Percentiles rank a stretch among this genome's conserved stretches.
Evolutionary conservation across 2,797 vertebrate genomes (phyloP).

Genomic region (Arctocebus calabarensis): DNA sequence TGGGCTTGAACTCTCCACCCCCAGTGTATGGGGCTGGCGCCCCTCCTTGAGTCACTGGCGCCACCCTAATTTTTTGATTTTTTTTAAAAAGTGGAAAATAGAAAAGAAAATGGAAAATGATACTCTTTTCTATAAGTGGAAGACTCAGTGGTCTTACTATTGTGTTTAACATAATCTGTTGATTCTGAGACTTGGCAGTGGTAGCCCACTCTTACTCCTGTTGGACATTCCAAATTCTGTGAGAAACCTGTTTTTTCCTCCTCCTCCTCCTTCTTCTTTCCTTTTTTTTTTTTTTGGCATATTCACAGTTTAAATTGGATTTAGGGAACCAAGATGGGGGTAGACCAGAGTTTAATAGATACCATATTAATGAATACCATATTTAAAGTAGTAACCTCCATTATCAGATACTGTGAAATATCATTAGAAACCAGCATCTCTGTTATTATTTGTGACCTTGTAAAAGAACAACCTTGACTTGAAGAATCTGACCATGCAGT

Average conservation of each 20-base stretch:
- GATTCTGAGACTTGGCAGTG: constrained; percentile 11
- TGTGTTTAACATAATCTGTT: constrained; percentile 29
- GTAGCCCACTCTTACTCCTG: background rate
- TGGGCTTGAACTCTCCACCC: too few species aligned
- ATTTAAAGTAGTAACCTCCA: constrained; percentile 41
- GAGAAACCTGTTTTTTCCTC: background rate
- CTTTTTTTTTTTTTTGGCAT: constrained; percentile 7
- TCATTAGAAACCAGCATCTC: constrained; percentile 44
- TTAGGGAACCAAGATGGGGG: constrained; percentile 28
- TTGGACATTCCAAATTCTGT: constrained; percentile 40
- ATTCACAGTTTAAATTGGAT: constrained; percentile 57
- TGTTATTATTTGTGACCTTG: background rate
- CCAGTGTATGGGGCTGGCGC: too few species aligned
- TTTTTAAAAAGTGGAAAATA: background rate
- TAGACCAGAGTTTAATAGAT: constrained; percentile 36
- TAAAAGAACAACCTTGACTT: background rate
- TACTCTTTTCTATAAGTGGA: constrained; percentile 29
- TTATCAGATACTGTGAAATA: constrained; percentile 40
- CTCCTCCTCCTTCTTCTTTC: constrained; percentile 5
- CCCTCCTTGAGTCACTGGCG: too few species aligned
- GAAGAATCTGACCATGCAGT: background rate
- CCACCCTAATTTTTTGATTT: constrained; percentile 3
- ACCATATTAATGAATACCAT: background rate
- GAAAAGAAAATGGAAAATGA: constrained; percentile 4
- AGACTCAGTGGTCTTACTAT: background rate